Percentiles rank a stretch among this genome's conserved stretches.
Evolutionary conservation across 2,113 vertebrate genomes (phyloP).

Genomic region (Noctilio leporinus): DNA sequence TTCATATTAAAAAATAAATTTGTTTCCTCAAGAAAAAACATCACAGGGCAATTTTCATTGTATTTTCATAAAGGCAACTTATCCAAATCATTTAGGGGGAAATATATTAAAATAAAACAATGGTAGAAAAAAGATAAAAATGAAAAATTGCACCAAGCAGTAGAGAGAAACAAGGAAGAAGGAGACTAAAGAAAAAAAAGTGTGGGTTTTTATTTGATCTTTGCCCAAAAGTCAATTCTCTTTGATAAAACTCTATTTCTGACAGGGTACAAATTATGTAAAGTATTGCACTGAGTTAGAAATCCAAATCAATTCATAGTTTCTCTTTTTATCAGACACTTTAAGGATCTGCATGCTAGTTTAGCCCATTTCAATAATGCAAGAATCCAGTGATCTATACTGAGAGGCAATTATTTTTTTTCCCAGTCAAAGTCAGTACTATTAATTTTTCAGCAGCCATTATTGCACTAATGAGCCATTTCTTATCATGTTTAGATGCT

Average conservation of each 20-base stretch:
- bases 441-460: slow-evolving; percentile 42
- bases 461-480: slow-evolving; percentile 41
- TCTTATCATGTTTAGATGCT: not conserved
- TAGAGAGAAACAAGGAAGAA: not conserved
- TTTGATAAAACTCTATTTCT: slow-evolving; percentile 27
- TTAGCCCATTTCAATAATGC: slow-evolving; percentile 46
- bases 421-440: slow-evolving; percentile 2
- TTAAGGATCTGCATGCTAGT: slow-evolving; percentile 24
- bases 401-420: not conserved
- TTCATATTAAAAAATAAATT: slow-evolving; percentile 41
- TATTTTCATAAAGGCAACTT: slow-evolving; percentile 14
- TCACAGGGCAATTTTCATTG: not conserved
- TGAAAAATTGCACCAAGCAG: not conserved
- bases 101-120: slow-evolving; percentile 36
- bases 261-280: slow-evolving; percentile 32
- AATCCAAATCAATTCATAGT: slow-evolving; percentile 36
- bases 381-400: not conserved
- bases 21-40: not conserved
- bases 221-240: slow-evolving; percentile 9
- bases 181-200: not conserved
- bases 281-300: slow-evolving; percentile 42
- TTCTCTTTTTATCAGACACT: not conserved
- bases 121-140: not conserved
- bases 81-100: not conserved
- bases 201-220: not conserved